Evolutionary conservation across 2,888 invertebrate species (phyloP), one percentile per base, ranked within the genome.

Genomic region (Drosophila incognita): DNA sequence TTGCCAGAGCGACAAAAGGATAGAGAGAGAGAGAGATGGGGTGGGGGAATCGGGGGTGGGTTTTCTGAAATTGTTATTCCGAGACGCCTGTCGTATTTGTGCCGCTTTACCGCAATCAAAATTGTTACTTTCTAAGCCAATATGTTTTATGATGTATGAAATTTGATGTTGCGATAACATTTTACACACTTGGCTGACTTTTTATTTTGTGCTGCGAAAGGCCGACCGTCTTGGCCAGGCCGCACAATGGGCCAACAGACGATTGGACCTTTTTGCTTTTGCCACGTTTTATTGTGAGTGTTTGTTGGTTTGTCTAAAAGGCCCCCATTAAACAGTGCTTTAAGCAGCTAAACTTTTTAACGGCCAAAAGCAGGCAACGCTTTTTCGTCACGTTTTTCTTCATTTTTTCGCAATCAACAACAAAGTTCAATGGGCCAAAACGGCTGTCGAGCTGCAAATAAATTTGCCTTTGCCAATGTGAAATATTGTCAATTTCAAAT

Each of bases 61-160:
- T 27, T 8, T 24, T 46, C 13, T 56, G 38, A 77, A 81, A 82
- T 81, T 78, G 82, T 81, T 82, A 80, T 78, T 66, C 74, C 59
- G 72, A 79, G 74, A 69, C 54, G 60, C 52, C 52, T 66, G 56
- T 54, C 62, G 74, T 53, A 69, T 68, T 72, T 83, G 76, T 78
- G 82, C 82, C 79, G 87, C 77, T 66, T 82, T 84, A 85, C 86
- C 89, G 85, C 87, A 87, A 89, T 87, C 89, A 89, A 89, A 87
- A 87, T 86, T 82, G 89, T 88, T 89, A 90, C 88, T 82, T 89
- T 88, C 85, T 90, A 87, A 90, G 90, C 90, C 90, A 90, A 90
- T 90, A 90, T 90, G 90, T 90, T 90, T 90, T 90, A 90, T 90
- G 90, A 90, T 90, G 90, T 90, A 90, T 90, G 90, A 90, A 90